Evolutionary conservation across 2,113 vertebrate species (phyloP).

Genomic region (Isurus oxyrinchus): DNA sequence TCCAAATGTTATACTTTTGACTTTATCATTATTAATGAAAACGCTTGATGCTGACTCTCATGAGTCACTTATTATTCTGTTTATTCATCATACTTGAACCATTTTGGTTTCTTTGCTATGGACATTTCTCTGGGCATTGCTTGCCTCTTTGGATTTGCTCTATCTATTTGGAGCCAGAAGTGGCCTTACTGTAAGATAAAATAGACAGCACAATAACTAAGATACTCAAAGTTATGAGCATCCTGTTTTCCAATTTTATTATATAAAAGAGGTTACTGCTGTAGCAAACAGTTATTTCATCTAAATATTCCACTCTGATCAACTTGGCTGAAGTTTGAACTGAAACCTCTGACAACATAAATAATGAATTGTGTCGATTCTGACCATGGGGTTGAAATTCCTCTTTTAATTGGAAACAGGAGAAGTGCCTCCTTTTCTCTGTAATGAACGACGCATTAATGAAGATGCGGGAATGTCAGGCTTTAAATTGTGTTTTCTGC

Average conservation of each 20-base stretch:
- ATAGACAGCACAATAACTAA: not conserved
- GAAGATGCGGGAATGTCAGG: not conserved
- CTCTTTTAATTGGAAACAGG: conserved; percentile 15
- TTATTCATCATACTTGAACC: not conserved
- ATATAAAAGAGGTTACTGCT: not conserved
- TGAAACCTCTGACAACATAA: not conserved
- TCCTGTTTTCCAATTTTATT: not conserved
- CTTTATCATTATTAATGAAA: not conserved
- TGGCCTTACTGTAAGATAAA: not conserved
- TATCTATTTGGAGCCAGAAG: not conserved
- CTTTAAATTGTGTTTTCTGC: not conserved
- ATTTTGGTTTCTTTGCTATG: not conserved
- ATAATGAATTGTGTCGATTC: not conserved
- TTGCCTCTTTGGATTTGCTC: not conserved
- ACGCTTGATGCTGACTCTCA: too few species aligned
- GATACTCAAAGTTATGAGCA: not conserved
- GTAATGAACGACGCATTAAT: not conserved
- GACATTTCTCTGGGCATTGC: not conserved
- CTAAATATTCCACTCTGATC: not conserved
- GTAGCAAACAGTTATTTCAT: not conserved
- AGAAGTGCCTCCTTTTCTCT: not conserved
- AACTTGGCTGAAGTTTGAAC: not conserved
- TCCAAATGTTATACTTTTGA: not conserved
- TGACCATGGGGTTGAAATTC: not conserved
- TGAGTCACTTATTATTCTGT: not conserved